Percentiles rank a stretch among this genome's conserved stretches.
Conservation (phyloP, 2,797 vertebrate species). For the Protonibea diacanthus region DNA sequence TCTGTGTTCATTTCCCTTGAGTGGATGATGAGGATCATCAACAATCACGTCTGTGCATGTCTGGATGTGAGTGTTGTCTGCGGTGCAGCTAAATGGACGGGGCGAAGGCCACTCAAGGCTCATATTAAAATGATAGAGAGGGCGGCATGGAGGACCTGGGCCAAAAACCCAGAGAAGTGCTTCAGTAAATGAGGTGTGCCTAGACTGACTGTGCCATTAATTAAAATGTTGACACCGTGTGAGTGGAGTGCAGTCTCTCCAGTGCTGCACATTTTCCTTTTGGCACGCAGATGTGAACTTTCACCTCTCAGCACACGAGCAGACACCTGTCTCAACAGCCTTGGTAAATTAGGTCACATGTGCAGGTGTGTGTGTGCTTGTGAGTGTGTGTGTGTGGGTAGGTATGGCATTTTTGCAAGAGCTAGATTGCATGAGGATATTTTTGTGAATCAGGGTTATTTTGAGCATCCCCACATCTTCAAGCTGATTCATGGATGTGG, state of each 20-base stretch:
- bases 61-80: conserved; percentile 44
- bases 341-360: conserved; percentile 68
- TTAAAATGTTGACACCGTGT: conserved; percentile 76
- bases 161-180: conserved; percentile 67
- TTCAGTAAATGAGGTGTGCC: conserved; percentile 76
- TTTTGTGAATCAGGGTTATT: conserved; percentile 19
- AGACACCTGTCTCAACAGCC: conserved; percentile 80
- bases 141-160: conserved; percentile 57
- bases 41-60: conserved; percentile 47
- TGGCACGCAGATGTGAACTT: conserved; percentile 79
- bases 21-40: conserved; percentile 65
- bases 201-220: conserved; percentile 66
- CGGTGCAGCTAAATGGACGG: conserved; percentile 40
- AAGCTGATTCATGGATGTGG: background rate
- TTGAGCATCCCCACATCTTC: background rate
- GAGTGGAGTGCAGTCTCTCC: conserved; percentile 51
- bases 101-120: conserved; percentile 52
- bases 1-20: conserved; percentile 66
- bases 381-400: conserved; percentile 29
- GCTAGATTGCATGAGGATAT: conserved; percentile 2
- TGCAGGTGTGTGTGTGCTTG: conserved; percentile 38
- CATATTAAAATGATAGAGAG: conserved; percentile 57
- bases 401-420: conserved; percentile 8
- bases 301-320: conserved; percentile 66
- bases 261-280: conserved; percentile 63